Evolutionary conservation across 2,113 vertebrate genomes (phyloP).

Genomic region (Centropus unirufus): DNA sequence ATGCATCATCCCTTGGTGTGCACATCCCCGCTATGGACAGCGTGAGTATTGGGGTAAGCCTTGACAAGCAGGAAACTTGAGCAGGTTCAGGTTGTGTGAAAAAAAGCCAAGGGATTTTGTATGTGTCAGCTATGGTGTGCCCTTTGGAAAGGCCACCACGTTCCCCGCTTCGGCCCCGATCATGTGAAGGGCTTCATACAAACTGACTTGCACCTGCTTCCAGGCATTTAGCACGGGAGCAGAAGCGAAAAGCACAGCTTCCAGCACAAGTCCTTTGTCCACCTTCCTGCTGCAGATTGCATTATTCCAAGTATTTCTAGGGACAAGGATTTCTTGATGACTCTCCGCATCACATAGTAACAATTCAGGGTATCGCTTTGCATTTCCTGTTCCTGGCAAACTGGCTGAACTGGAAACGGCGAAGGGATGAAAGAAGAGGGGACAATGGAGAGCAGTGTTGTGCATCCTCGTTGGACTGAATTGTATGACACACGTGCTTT

Average conservation of each 20-base stretch:
- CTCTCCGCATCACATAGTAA: neutral
- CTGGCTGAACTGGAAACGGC: neutral
- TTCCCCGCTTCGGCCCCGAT: neutral
- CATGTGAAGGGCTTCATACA: neutral
- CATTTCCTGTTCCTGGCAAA: neutral
- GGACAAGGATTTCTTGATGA: neutral
- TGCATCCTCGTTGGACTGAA: neutral
- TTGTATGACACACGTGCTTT: accelerated
- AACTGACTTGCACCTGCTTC: neutral
- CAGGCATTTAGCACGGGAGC: accelerated
- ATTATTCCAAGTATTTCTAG: neutral
- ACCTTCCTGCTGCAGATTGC: neutral
- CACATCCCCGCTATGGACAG: neutral
- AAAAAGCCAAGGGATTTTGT: neutral
- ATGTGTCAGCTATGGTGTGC: neutral
- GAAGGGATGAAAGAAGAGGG: neutral
- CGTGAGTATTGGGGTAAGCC: neutral
- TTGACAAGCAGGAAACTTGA: neutral
- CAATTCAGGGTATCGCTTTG: neutral
- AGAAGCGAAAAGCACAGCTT: neutral
- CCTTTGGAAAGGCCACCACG: neutral
- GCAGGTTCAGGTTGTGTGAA: neutral
- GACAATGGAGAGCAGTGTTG: neutral
- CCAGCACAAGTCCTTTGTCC: accelerated
- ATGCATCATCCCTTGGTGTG: neutral